Percentiles rank a stretch among this genome's conserved stretches.
These are phyloP conservation scores for Nesogale talazaci DNA, from an alignment of 2,113 vertebrate genomes.

Conservation along the genomic window DNA sequence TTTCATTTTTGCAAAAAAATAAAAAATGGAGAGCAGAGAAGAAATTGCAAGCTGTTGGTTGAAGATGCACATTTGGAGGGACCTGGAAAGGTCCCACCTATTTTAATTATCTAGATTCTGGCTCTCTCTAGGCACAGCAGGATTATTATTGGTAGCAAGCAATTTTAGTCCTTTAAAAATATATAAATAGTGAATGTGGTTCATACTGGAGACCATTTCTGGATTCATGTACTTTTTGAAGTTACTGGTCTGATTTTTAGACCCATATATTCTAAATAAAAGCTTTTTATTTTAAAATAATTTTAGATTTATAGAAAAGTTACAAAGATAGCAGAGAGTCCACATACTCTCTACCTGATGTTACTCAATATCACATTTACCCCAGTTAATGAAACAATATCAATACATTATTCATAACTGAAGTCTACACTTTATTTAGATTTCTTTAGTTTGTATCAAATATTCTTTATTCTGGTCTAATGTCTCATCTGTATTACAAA, in stretches of 20 bases:
- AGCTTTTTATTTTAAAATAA: conserved; percentile 28
- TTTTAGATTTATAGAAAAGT: not conserved
- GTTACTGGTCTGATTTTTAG: conserved; percentile 24
- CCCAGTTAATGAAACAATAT: not conserved
- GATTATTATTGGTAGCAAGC: not conserved
- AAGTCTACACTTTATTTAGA: not conserved
- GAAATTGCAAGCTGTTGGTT: not conserved
- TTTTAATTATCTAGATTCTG: not conserved
- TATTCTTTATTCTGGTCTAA: not conserved
- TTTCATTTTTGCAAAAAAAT: too few relatives aligned
- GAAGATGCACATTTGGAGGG: not conserved
- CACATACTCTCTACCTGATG: not conserved
- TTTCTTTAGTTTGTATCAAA: not conserved
- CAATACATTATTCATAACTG: not conserved
- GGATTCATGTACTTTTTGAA: conserved; percentile 48
- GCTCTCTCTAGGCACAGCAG: conserved; percentile 4
- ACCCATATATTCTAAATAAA: conserved; percentile 35
- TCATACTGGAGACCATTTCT: conserved; percentile 36
- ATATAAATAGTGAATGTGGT: conserved; percentile 51
- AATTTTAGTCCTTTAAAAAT: conserved; percentile 37
- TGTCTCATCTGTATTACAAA: not conserved
- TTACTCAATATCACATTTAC: not conserved
- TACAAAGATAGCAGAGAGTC: not conserved
- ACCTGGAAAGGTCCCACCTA: not conserved
- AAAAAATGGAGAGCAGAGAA: not conserved